These are phyloP conservation scores for Lerista edwardsae DNA, from an alignment of 2,797 vertebrate genomes.

Conservation along the genomic window DNA sequence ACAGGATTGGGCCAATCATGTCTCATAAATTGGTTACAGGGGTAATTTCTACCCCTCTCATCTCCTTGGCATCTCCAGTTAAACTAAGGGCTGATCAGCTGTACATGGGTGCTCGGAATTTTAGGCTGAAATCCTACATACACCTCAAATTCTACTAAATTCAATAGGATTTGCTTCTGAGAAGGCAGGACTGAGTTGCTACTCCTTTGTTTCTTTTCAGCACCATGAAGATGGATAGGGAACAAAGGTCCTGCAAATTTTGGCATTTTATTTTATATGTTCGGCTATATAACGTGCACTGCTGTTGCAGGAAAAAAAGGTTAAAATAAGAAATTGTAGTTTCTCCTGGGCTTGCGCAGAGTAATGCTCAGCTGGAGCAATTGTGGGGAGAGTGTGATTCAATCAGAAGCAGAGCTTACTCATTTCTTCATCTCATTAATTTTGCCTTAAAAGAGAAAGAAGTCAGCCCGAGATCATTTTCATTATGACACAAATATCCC, in stretches of 20 bases:
- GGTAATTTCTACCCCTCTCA: too few species aligned
- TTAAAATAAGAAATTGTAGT: neutral
- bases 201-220: too few species aligned
- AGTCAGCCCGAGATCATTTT: neutral
- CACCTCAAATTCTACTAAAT: too few species aligned
- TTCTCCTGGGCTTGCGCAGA: neutral
- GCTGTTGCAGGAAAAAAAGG: neutral
- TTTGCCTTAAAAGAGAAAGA: neutral
- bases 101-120: too few species aligned
- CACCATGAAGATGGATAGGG: neutral
- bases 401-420: neutral
- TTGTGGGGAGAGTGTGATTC: neutral
- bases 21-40: too few species aligned
- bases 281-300: neutral
- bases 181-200: too few species aligned
- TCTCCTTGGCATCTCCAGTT: too few species aligned
- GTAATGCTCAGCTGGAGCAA: neutral
- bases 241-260: neutral
- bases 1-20: too few species aligned
- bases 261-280: neutral
- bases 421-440: neutral
- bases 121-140: too few species aligned
- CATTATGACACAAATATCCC: rapidly evolving
- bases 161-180: too few species aligned
- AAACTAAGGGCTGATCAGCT: too few species aligned